Evolutionary conservation across 2,888 invertebrate species (phyloP).

Genomic region (Chloroclysta siterata): DNA sequence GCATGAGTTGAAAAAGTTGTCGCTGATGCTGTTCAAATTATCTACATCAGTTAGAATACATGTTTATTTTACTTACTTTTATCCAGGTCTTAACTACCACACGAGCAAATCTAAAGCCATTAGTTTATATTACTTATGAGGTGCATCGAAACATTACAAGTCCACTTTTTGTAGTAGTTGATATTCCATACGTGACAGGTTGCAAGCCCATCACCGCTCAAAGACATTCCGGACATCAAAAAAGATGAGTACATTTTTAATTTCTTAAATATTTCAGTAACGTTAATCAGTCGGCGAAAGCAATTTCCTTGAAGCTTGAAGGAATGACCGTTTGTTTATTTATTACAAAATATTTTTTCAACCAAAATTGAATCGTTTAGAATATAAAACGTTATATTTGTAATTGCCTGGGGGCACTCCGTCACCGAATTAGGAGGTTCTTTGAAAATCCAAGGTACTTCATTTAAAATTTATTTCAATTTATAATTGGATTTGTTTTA

Average conservation of each 20-base stretch:
- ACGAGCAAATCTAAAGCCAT: too few relatives aligned
- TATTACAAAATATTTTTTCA: conserved; percentile 40
- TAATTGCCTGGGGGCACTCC: conserved; percentile 29
- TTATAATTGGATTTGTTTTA: conserved; percentile 19
- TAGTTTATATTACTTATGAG: too few relatives aligned
- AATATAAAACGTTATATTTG: conserved; percentile 26
- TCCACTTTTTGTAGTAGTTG: too few relatives aligned
- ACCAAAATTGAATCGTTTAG: conserved; percentile 45
- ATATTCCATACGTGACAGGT: too few relatives aligned
- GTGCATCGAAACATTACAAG: too few relatives aligned
- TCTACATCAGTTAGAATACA: too few relatives aligned
- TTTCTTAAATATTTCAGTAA: conserved; percentile 7
- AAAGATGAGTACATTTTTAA: not conserved
- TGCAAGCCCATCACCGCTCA: not conserved
- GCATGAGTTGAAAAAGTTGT: too few relatives aligned
- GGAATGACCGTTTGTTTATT: conserved; percentile 42
- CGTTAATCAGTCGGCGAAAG: conserved; percentile 29
- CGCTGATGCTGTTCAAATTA: too few relatives aligned
- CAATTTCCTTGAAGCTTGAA: conserved; percentile 34
- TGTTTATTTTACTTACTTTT: too few relatives aligned
- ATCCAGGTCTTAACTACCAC: too few relatives aligned
- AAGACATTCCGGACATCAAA: not conserved
- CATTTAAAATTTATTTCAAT: conserved; percentile 26
- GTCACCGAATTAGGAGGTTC: conserved; percentile 26
- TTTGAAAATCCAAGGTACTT: conserved; percentile 27